Base-by-base conservation (phyloP, 2,888 invertebrate genomes). In the Microctonus brassicae region DNA sequence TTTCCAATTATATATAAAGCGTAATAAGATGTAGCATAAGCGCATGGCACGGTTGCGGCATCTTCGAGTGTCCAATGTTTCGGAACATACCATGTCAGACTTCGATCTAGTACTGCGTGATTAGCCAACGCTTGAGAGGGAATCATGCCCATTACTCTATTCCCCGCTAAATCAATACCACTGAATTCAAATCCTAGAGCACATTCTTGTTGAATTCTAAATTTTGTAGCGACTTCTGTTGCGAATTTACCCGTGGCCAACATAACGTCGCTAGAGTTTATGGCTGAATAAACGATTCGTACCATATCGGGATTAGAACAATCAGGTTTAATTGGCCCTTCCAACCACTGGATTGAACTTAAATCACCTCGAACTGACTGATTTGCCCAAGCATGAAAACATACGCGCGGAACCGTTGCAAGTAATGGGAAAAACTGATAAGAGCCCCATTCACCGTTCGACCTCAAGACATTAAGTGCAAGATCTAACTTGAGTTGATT, bases 191-290 rank as follows among this genome's bases (percentile, higher is more conserved):
- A 91, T 0, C 94, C 94, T 76, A 92, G 89, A 0, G 92, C 90
- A 78, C 91, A 91, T 76, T 92, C 92, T 77, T 94, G 91, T 10
- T 90, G 88, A 26, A 91, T 83, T n/a, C 93, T 89, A 0, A 89
- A 90, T 34, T 90, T 90, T 0, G 94, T 94, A 0, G 95, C 92
- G 0, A 95, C 91, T 84, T 98, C 97, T 0, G 93, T 91, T 7
- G 94, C 93, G 6, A 98, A 90, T 82, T 96, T 96, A 1, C 97
- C 98, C 0, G 95, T 95, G 0, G 97, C 96, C 0, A 96, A 90
- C 98, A 98, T 98, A 0, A 98, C 90, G 86, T 98, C 98, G 81
- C 96, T 93, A 92, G 98, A 98, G 88, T 98, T 99, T 13, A 98
- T 86, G 0, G 97, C 91, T 0, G 95, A 89, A 83, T 94, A 96